Base-by-base conservation (phyloP, 2,888 invertebrate genomes). In the Amblyjoppa fuscipennis region DNA sequence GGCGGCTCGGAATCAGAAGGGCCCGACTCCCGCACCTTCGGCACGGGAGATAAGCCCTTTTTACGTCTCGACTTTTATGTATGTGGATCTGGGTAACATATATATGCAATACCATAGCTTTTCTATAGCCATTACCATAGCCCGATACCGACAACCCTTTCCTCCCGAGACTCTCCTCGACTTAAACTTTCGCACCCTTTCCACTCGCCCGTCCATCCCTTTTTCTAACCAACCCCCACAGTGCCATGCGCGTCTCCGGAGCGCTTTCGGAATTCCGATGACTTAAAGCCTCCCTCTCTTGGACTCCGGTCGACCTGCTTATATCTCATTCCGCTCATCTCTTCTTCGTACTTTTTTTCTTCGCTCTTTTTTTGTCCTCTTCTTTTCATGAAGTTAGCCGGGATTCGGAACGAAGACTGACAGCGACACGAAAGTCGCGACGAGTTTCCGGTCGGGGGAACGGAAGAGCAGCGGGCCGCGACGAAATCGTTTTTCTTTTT, bases 181-280 rank as follows among this genome's bases (percentile, higher is more conserved):
- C 70, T 53, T 34, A n/a, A 76, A 76, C 75, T 84, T 80, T 64
- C 61, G 61, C 71, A 81, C 71, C 59, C 38, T 71, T 68, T 41
- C 11, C 71, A 71, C 73, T 41, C 11, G 38, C 51, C 56, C 56
- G 68, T 80, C 38, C 74, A 31, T 70, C 75, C 25, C 53, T 20
- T 38, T 83, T 80, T 41, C 64, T 28, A 64, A 68, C 25, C 76
- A 38, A 77, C 76, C 76, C 41, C 31, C 76, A 16, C 64, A 71
- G 34, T 77, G 70, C 71, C 76, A 64, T 25, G 70, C 69, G 20
- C 70, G 25, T 75, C 45, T 79, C 56, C 75, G 66, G 71, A 73
- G 61, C 20, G 66, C 80, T 49, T 61, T 49, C 68, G 76, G 84
- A 84, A 76, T 77, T 81, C 68, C 68, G 71, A 73, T 76, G 71